Conservation (phyloP, 2,113 vertebrate genomes). For the Pedionomus torquatus region DNA sequence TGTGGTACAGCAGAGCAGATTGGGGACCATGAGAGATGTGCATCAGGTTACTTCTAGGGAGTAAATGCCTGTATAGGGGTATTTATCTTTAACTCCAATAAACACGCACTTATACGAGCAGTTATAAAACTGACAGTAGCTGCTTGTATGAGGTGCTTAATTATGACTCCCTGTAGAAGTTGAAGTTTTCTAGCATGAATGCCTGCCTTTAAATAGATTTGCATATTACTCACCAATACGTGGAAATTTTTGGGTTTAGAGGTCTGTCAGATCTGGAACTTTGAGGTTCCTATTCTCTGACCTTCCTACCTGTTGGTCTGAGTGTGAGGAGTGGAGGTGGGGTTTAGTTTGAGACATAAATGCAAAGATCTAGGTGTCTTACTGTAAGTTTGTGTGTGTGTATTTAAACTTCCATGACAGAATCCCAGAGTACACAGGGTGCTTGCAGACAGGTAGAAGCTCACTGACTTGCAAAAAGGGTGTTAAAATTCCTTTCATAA, state of each 20-base stretch:
- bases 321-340: not conserved
- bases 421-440: not conserved
- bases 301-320: not conserved
- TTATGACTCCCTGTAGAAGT: not conserved
- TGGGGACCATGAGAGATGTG: not conserved
- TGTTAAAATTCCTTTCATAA: not conserved
- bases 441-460: not conserved
- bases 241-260: not conserved
- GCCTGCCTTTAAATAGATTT: not conserved
- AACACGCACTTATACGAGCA: not conserved
- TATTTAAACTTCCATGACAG: not conserved
- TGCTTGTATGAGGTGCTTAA: not conserved
- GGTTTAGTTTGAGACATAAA: not conserved
- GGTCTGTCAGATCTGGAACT: not conserved
- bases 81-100: not conserved
- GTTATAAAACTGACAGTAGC: not conserved
- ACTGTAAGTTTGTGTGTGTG: not conserved
- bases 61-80: not conserved
- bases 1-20: not conserved
- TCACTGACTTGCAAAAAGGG: not conserved
- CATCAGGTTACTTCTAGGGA: not conserved
- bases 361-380: not conserved
- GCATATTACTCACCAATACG: not conserved
- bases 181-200: not conserved
- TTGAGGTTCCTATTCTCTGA: not conserved